phyloP scores from a whole-genome alignment of 2,797 vertebrate species.

The Sparidentex hasta region DNA sequence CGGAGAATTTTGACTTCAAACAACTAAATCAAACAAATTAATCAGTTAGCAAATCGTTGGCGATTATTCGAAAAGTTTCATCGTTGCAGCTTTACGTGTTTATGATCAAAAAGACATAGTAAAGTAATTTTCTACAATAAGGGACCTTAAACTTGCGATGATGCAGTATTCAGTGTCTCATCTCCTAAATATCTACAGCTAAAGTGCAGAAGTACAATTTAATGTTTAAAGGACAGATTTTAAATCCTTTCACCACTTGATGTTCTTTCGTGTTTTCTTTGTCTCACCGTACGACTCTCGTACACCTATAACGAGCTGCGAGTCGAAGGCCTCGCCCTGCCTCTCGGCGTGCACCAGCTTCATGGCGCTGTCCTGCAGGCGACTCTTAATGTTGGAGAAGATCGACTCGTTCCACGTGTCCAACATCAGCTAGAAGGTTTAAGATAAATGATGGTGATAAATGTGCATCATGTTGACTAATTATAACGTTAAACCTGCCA shows the following conservation, averaged over 20 bases:
- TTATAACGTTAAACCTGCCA: too few relatives aligned
- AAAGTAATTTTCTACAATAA: too few relatives aligned
- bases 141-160: too few relatives aligned
- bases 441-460: background rate
- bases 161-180: background rate
- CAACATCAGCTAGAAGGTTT: constrained; percentile 91
- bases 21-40: too few relatives aligned
- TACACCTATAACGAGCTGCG: constrained; percentile 97
- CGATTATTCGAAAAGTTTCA: too few relatives aligned
- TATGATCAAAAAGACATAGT: too few relatives aligned
- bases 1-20: too few relatives aligned
- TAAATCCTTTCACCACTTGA: background rate
- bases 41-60: background rate
- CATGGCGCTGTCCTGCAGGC: constrained; percentile 98
- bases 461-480: background rate
- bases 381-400: constrained; percentile 98
- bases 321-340: constrained; percentile 97
- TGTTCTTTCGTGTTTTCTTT: background rate
- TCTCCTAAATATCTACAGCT: background rate
- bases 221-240: background rate
- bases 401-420: constrained; percentile 99
- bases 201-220: background rate
- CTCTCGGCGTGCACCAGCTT: constrained; percentile 97
- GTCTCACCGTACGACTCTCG: constrained; percentile 95
- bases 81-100: too few relatives aligned